These are phyloP conservation scores for Ceuthmochares aereus DNA, from an alignment of 2,113 vertebrate genomes.

Conservation along the genomic window DNA sequence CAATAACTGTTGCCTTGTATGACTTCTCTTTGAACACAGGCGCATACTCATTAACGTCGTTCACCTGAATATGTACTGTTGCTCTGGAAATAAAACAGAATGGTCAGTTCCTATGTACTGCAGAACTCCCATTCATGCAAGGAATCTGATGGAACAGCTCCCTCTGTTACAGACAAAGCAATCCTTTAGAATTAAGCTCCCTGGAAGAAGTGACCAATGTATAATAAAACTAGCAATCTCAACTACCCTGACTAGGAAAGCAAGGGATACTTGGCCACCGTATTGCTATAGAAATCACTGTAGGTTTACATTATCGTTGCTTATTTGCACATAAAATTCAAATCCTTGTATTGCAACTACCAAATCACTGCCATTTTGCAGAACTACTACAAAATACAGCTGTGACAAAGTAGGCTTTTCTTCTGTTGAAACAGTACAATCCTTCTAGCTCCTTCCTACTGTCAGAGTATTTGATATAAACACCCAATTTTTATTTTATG, in stretches of 20 bases:
- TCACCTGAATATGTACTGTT: constrained; percentile 96
- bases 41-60: constrained; percentile 93
- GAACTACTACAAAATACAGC: neutral
- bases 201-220: neutral
- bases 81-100: constrained; percentile 76
- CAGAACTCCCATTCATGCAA: neutral
- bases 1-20: constrained; percentile 90
- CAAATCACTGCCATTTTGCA: neutral
- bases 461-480: neutral
- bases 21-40: constrained; percentile 97
- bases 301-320: neutral
- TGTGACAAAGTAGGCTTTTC: neutral
- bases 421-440: neutral
- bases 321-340: neutral
- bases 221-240: neutral
- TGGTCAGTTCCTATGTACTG: neutral
- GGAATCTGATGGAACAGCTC: neutral
- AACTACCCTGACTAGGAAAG: neutral
- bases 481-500: neutral
- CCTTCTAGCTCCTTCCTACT: neutral
- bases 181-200: neutral
- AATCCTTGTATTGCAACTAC: neutral
- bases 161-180: neutral
- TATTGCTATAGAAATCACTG: neutral
- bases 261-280: neutral